phyloP scores from a whole-genome alignment of 2,113 vertebrate species.

The Nestor notabilis region DNA sequence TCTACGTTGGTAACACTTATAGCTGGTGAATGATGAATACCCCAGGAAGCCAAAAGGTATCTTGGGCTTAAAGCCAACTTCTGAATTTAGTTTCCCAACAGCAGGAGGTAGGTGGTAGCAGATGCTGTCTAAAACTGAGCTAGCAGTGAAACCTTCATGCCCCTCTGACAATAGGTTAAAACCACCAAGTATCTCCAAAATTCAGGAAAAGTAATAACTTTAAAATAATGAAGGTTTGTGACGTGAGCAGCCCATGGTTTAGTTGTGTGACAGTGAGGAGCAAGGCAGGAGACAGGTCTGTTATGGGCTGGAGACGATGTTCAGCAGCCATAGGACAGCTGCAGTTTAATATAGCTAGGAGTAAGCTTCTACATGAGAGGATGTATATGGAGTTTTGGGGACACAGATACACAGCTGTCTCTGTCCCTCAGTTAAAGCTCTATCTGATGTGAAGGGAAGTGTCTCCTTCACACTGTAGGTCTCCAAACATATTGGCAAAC shows the following conservation, averaged over 20 bases:
- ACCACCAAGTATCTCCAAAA: not conserved
- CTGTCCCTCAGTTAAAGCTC: not conserved
- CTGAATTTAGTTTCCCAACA: conserved; percentile 3
- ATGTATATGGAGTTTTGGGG: not conserved
- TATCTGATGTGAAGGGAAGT: not conserved
- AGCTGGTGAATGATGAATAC: not conserved
- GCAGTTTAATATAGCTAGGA: not conserved
- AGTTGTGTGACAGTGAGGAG: not conserved
- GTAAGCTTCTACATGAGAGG: not conserved
- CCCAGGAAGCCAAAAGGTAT: not conserved
- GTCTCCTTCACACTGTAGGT: not conserved
- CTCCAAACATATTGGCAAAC: not conserved
- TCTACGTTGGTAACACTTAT: not conserved
- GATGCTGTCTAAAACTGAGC: not conserved
- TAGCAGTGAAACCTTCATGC: not conserved
- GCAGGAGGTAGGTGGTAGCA: not conserved
- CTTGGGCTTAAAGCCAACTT: not conserved
- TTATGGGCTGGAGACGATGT: not conserved
- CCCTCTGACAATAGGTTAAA: not conserved
- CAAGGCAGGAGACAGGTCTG: not conserved
- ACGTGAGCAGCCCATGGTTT: not conserved
- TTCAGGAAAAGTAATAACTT: not conserved
- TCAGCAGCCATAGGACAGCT: not conserved
- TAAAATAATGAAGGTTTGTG: not conserved
- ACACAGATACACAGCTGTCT: not conserved